phyloP scores from a whole-genome alignment of 2,888 invertebrate species.

The Oscheius sp. region DNA sequence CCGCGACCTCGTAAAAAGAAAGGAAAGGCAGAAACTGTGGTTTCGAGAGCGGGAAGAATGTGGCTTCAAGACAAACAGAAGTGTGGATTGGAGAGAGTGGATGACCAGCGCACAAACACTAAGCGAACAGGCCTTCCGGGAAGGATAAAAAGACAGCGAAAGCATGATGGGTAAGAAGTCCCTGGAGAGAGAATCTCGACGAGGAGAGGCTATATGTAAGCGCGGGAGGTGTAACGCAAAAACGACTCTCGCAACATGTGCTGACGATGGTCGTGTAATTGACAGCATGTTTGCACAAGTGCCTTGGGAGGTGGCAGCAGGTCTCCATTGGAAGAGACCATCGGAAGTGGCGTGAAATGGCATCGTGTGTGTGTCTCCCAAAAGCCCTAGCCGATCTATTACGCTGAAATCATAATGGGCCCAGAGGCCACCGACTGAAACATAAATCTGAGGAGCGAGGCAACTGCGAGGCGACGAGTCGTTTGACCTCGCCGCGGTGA shows the following conservation, averaged over 20 bases:
- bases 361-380: not conserved
- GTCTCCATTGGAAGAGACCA: not conserved
- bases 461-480: conserved; percentile 22
- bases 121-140: not conserved
- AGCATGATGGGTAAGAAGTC: conserved; percentile 12
- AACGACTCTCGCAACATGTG: conserved; percentile 30
- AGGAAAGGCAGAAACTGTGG: too few relatives aligned
- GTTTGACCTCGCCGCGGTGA: conserved; percentile 24
- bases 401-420: conserved; percentile 33
- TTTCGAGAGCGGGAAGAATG: too few relatives aligned
- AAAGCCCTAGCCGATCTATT: conserved; percentile 20
- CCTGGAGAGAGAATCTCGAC: not conserved
- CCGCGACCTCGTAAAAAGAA: too few relatives aligned
- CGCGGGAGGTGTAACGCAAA: conserved; percentile 4
- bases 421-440: conserved; percentile 1
- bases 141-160: conserved; percentile 11
- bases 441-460: conserved; percentile 23
- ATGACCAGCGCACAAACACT: conserved; percentile 6
- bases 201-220: conserved; percentile 1
- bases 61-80: too few relatives aligned
- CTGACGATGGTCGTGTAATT: conserved; percentile 21
- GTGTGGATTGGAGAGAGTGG: not conserved
- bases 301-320: conserved; percentile 17
- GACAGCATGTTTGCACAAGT: conserved; percentile 32
- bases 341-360: conserved; percentile 10